A percentile compares a stretch with the other conserved stretches of the same genome.
Conservation (phyloP, 2,888 invertebrate species). For the Alloplasta piceator region DNA sequence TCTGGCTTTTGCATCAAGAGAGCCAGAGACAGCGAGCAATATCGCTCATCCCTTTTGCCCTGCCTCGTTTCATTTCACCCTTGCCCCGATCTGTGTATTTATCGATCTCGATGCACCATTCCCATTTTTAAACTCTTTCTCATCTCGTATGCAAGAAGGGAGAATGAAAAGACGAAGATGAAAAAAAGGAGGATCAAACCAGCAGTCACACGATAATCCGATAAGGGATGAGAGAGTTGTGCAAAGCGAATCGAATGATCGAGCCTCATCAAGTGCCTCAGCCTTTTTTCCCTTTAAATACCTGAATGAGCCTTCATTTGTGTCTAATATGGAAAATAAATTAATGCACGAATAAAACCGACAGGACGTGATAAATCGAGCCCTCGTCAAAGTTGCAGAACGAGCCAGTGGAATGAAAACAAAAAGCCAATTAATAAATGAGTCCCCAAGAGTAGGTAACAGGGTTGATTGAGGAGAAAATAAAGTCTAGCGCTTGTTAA, state of each 20-base stretch:
- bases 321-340: not conserved
- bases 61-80: constrained; percentile 31
- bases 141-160: constrained; percentile 17
- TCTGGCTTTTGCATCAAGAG: not conserved
- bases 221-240: constrained; percentile 11
- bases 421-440: no score
- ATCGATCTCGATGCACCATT: constrained; percentile 22
- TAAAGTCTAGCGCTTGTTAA: constrained; percentile 45
- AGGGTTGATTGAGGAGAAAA: constrained; percentile 45
- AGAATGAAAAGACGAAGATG: constrained; percentile 10
- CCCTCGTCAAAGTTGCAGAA: not conserved
- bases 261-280: not conserved
- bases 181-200: not conserved
- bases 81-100: constrained; percentile 28
- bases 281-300: not conserved
- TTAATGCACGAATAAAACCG: not conserved
- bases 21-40: not conserved
- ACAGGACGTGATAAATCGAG: no score
- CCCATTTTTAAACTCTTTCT: constrained; percentile 17
- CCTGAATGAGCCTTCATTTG: not conserved
- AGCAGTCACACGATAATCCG: constrained; percentile 5
- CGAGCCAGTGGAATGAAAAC: not conserved
- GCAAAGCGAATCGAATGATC: not conserved
- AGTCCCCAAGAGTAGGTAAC: not conserved
- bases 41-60: not conserved